Percentiles rank a stretch among this genome's conserved stretches.
These are phyloP conservation scores for Conchocele bisecta DNA, from an alignment of 2,888 invertebrate genomes.

Conservation along the genomic window DNA sequence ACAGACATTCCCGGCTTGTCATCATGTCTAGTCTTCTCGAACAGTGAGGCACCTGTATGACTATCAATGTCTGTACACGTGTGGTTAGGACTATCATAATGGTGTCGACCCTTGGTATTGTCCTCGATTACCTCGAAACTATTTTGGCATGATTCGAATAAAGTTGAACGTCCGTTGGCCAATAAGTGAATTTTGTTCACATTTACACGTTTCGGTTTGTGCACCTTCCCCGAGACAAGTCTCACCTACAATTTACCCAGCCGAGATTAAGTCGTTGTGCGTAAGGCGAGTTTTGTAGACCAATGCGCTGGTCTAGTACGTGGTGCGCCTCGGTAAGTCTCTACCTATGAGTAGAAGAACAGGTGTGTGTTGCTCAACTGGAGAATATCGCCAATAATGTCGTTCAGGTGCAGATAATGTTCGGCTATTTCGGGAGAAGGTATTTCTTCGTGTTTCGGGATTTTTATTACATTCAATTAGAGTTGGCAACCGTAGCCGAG, in stretches of 20 bases:
- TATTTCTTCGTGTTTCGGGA: constrained; percentile 19
- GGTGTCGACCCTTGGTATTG: no score
- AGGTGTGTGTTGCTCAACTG: neutral
- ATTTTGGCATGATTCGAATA: constrained; percentile 9
- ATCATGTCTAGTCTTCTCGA: constrained; percentile 16
- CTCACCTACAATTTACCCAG: constrained; percentile 37
- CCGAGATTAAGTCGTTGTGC: constrained; percentile 17
- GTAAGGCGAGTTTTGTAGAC: constrained; percentile 16
- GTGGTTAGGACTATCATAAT: no score
- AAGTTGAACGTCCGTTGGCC: neutral
- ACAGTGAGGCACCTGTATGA: constrained; percentile 8
- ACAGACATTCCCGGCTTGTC: constrained; percentile 19
- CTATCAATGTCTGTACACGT: no score
- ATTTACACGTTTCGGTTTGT: constrained; percentile 9
- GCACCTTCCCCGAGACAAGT: constrained; percentile 33
- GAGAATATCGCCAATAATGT: neutral
- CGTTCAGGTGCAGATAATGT: constrained; percentile 10
- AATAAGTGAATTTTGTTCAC: constrained; percentile 17
- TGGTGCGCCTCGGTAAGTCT: constrained; percentile 24
- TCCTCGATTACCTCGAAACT: neutral
- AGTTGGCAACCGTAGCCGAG: constrained; percentile 6
- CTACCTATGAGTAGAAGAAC: constrained; percentile 22
- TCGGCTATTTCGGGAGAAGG: constrained; percentile 21
- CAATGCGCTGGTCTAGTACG: constrained; percentile 30
- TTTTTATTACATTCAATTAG: constrained; percentile 22